These are phyloP conservation scores for Chaitophorus viminalis DNA, from an alignment of 2,888 invertebrate species.

Conservation along the genomic window DNA sequence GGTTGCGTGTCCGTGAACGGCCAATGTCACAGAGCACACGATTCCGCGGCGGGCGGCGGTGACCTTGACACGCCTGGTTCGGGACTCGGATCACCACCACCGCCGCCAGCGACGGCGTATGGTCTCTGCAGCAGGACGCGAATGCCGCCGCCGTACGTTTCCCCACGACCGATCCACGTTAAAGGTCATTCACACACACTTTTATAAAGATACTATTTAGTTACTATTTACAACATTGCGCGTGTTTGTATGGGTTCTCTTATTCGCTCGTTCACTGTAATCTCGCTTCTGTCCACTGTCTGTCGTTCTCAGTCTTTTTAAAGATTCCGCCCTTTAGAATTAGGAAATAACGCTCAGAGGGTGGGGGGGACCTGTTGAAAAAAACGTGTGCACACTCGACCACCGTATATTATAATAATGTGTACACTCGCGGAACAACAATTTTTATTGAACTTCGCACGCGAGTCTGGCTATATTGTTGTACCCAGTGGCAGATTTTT, in stretches of 20 bases:
- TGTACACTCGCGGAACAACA: too few species aligned
- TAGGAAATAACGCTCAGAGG: too few species aligned
- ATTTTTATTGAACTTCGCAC: too few species aligned
- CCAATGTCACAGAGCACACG: slow-evolving; percentile 56
- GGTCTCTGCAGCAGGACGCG: neutral
- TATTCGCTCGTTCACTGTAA: neutral
- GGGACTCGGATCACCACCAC: neutral
- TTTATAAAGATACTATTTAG: neutral
- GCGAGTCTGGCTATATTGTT: too few species aligned
- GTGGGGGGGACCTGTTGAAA: neutral
- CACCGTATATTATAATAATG: neutral
- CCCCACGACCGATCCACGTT: neutral
- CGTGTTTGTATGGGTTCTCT: too few species aligned
- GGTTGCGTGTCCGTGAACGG: slow-evolving; percentile 52
- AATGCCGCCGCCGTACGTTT: neutral
- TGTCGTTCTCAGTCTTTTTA: too few species aligned
- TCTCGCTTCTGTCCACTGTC: too few species aligned
- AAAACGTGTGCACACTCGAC: neutral
- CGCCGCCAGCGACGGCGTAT: neutral
- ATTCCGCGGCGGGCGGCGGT: slow-evolving; percentile 32
- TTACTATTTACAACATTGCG: too few species aligned
- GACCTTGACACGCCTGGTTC: slow-evolving; percentile 56
- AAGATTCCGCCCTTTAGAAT: too few species aligned
- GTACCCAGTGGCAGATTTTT: too few species aligned
- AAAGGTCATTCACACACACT: slow-evolving; percentile 55